Conservation (phyloP, 2,113 vertebrate genomes). For the Crotalus tigris region DNA sequence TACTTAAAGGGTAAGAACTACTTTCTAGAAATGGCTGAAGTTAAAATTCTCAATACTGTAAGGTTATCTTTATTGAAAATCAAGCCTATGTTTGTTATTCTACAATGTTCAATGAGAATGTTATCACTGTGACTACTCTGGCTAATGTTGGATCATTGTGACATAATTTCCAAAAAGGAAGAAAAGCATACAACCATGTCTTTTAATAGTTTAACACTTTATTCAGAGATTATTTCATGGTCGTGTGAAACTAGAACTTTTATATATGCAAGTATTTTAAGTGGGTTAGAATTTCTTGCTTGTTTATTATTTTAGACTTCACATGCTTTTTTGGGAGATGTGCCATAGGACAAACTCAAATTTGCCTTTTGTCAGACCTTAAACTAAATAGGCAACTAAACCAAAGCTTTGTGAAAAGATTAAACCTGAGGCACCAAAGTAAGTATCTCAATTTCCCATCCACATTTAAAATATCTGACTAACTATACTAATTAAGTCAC, state of each 20-base stretch:
- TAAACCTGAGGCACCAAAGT: not conserved
- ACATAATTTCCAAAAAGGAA: not conserved
- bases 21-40: not conserved
- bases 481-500: not conserved
- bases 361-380: not conserved
- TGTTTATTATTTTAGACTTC: not conserved
- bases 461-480: not conserved
- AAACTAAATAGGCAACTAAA: not conserved
- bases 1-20: not conserved
- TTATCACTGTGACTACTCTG: not conserved
- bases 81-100: not conserved
- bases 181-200: not conserved
- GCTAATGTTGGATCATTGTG: not conserved
- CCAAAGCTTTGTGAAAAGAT: not conserved
- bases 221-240: not conserved
- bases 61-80: not conserved
- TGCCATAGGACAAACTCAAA: not conserved
- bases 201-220: not conserved
- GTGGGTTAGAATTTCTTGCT: not conserved
- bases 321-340: not conserved
- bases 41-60: not conserved
- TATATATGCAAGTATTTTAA: not conserved
- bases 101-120: not conserved
- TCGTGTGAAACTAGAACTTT: not conserved
- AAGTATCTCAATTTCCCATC: not conserved